These are phyloP conservation scores for Leptoclinus maculatus DNA, from an alignment of 2,797 vertebrate genomes.

Conservation along the genomic window DNA sequence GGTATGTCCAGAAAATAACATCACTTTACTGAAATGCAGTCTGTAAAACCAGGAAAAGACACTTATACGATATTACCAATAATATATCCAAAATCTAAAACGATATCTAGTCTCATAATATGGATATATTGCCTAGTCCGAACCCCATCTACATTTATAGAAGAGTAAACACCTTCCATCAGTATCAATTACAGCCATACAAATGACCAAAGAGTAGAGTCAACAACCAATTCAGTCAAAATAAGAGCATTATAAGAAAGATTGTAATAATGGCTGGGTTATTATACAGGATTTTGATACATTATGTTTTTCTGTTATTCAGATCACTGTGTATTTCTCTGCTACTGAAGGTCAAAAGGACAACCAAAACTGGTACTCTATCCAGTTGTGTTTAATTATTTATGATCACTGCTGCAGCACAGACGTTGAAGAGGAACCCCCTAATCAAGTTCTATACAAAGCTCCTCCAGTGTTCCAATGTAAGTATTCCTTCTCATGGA, in stretches of 20 bases:
- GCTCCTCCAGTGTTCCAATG: background rate
- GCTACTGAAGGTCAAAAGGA: background rate
- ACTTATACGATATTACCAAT: background rate
- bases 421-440: background rate
- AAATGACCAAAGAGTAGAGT: background rate
- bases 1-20: background rate
- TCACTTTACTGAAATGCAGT: no score
- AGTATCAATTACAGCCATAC: background rate
- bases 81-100: no score
- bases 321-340: background rate
- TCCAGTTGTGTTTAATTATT: conserved; percentile 29
- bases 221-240: background rate
- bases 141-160: background rate
- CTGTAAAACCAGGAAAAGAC: background rate
- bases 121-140: no score
- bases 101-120: no score
- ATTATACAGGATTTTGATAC: background rate
- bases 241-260: background rate
- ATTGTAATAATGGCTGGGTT: background rate
- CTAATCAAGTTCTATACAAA: background rate
- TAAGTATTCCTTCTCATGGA: background rate
- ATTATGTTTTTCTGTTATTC: background rate
- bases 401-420: conserved; percentile 10
- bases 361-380: background rate
- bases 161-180: background rate